A percentile compares a stretch with the other conserved stretches of the same genome.
Conservation (phyloP, 2,888 invertebrate species). For the Drosophila paramelanica region DNA sequence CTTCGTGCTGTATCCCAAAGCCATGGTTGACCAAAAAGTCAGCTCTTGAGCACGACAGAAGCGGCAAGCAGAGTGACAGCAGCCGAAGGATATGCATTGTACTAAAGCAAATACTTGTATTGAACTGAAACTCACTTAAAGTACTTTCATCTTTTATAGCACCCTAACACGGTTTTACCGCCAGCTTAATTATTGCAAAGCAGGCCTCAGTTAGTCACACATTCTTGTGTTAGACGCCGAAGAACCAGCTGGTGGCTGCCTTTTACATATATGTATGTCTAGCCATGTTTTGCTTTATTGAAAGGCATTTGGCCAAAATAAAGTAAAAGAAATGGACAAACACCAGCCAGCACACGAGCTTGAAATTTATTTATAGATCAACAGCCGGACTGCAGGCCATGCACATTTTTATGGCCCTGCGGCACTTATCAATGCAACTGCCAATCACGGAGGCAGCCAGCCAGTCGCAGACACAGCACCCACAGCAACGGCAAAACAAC, state of each 20-base stretch:
- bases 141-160: conserved; percentile 35
- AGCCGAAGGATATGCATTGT: conserved; percentile 25
- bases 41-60: not conserved
- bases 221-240: not conserved
- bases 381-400: conserved; percentile 28
- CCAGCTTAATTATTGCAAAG: conserved; percentile 15
- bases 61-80: conserved; percentile 1
- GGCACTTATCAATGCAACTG: conserved; percentile 65
- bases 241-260: conserved; percentile 21
- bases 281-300: conserved; percentile 22
- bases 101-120: not conserved
- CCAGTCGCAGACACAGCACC: conserved; percentile 20
- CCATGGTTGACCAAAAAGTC: not conserved
- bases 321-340: not conserved
- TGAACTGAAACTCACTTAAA: conserved; percentile 9
- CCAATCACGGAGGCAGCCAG: conserved; percentile 55
- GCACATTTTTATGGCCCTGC: conserved; percentile 48
- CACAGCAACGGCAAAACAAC: not conserved
- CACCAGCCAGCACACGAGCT: not conserved
- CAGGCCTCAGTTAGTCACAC: conserved; percentile 37
- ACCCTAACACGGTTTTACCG: not conserved
- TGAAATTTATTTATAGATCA: conserved; percentile 19
- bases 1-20: no score
- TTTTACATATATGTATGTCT: conserved; percentile 7
- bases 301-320: conserved; percentile 10